A percentile compares a stretch with the other conserved stretches of the same genome.
Conservation (phyloP, 2,888 invertebrate genomes). For the Drosophila buzzatii region DNA sequence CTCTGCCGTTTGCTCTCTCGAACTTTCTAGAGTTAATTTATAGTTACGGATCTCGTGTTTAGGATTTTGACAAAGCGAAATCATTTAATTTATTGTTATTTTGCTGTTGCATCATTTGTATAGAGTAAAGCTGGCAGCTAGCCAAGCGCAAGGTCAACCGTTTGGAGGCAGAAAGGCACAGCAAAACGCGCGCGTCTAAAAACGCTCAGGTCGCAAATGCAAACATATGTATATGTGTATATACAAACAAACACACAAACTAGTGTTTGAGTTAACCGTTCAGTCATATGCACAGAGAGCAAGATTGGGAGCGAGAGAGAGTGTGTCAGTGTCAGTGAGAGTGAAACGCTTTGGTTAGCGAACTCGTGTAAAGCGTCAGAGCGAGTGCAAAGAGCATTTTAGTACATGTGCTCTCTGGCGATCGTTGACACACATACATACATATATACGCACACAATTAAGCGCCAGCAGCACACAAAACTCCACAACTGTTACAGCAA, state of each 20-base stretch:
- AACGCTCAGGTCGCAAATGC: slow-evolving; percentile 10
- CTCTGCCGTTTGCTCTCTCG: background rate
- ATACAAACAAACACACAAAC: background rate
- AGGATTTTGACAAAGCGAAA: slow-evolving; percentile 10
- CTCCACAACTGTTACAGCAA: slow-evolving; percentile 26
- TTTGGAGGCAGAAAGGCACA: slow-evolving; percentile 16
- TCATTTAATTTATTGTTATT: slow-evolving; percentile 10
- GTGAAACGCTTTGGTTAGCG: background rate
- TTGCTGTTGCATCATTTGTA: slow-evolving; percentile 23
- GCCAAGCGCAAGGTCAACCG: slow-evolving; percentile 51
- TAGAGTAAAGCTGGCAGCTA: slow-evolving; percentile 40
- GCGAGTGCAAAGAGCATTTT: slow-evolving; percentile 14
- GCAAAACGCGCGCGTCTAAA: slow-evolving; percentile 18
- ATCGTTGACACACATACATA: slow-evolving; percentile 19
- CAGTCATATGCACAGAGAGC: background rate
- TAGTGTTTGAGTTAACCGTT: background rate
- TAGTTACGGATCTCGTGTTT: background rate
- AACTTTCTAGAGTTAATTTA: background rate
- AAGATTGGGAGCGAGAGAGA: background rate
- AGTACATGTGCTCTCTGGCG: slow-evolving; percentile 3
- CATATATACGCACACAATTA: background rate
- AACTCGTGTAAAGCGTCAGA: background rate
- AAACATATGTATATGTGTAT: background rate
- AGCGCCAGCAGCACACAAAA: slow-evolving; percentile 30
- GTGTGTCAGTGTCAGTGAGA: background rate